These are phyloP conservation scores for Nerophis ophidion DNA, from an alignment of 2,113 vertebrate genomes.

Conservation along the genomic window DNA sequence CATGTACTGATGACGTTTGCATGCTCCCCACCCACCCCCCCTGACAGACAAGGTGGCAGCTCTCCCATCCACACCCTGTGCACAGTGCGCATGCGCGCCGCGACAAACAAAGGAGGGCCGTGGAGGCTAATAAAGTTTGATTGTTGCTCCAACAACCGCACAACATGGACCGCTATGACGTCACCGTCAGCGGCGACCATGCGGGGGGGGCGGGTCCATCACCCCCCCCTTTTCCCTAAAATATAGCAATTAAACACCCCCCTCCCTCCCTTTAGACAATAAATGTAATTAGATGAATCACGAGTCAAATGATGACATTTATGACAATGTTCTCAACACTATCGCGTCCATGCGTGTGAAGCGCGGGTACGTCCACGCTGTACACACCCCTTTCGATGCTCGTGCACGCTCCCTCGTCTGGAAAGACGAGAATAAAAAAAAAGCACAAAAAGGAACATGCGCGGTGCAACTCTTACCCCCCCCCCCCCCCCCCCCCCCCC, in stretches of 20 bases:
- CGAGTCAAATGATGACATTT: background rate
- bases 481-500: background rate
- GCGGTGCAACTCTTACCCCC: too few species aligned
- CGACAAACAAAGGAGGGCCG: slow-evolving; percentile 67
- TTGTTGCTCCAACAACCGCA: background rate
- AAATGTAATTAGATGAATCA: too few species aligned
- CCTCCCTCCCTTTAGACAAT: too few species aligned
- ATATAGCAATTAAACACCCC: too few species aligned
- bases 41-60: slow-evolving; percentile 51
- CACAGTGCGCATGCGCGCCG: slow-evolving; percentile 70
- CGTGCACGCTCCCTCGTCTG: slow-evolving; percentile 33
- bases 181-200: background rate
- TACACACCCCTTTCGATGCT: slow-evolving; percentile 59
- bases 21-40: background rate
- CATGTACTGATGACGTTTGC: too few species aligned
- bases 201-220: background rate
- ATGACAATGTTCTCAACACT: background rate
- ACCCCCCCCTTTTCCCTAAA: too few species aligned
- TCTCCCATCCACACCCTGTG: slow-evolving; percentile 71
- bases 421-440: background rate
- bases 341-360: background rate
- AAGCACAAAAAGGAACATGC: too few species aligned
- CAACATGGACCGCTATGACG: background rate
- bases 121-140: slow-evolving; percentile 38
- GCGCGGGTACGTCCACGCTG: slow-evolving; percentile 44